Conservation (phyloP, 2,888 invertebrate species). For the Busseola fusca region DNA sequence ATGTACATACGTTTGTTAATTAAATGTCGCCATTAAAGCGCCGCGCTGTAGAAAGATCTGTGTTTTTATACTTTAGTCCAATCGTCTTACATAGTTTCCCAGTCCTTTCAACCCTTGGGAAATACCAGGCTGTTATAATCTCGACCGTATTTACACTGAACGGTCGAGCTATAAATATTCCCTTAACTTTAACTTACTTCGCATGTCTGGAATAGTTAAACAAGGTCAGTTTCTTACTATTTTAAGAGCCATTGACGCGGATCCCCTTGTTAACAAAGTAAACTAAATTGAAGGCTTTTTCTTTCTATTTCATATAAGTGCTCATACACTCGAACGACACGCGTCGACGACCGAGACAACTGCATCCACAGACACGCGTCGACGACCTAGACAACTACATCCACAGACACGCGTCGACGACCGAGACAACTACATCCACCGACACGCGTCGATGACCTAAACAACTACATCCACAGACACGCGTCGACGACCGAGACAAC, state of each 20-base stretch:
- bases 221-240: slow-evolving; percentile 16
- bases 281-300: too few species aligned
- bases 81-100: neutral
- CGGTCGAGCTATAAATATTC: slow-evolving; percentile 7
- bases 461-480: too few species aligned
- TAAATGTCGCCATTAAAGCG: neutral
- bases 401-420: too few species aligned
- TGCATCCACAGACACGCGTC: too few species aligned
- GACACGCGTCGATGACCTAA: too few species aligned
- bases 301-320: too few species aligned
- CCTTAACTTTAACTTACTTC: slow-evolving; percentile 12
- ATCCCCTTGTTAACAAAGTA: too few species aligned
- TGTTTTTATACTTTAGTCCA: neutral
- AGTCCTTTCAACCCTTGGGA: neutral
- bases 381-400: too few species aligned
- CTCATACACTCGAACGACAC: too few species aligned
- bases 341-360: too few species aligned
- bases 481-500: too few species aligned
- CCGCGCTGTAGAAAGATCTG: neutral
- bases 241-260: slow-evolving; percentile 3
- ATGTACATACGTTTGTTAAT: neutral
- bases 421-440: too few species aligned
- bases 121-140: neutral
- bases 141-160: neutral
- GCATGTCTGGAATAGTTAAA: slow-evolving; percentile 11